Evolutionary conservation across 2,888 invertebrate genomes (phyloP), one percentile per base, ranked within the genome.

Genomic region (Noctua janthina): DNA sequence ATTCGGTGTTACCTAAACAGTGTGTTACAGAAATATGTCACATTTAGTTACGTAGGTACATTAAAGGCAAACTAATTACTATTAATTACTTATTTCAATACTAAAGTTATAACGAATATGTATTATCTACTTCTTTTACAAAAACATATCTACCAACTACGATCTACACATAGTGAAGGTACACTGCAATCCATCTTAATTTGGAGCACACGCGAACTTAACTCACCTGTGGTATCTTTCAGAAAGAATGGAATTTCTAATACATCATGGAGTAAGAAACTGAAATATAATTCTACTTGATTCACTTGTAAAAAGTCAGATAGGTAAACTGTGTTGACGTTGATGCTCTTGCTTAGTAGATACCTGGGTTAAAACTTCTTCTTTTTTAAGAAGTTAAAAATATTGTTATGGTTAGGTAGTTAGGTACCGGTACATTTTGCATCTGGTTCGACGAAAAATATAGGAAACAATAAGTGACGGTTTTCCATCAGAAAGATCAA

Each of bases 191-290:
- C 67, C 66, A 64, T 83, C 82, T 77, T 73, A 72, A 76, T 83
- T 81, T 81, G n/a, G 46, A 76, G 46, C 64, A 81, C 82, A 76
- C 51, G 69, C 39, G 70, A 81, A 76, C 62, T 67, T 67, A 35
- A n/a, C 81, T 81, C 71, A 81, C 75, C 75, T 85, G 70, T 76
- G 67, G 64, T 71, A 79, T 75, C 67, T 78, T 67, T 84, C 69
- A 81, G 35, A 64, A 69, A 81, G 1, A 81, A 68, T 69, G 11
- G 6, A 81, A 68, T 62, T 64, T 80, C 35, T 56, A 62, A 81
- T 85, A 72, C 51, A 81, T 83, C 81, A 85, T 46, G n/a, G 68
- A 81, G 64, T 46, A 74, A 51, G 20, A 20, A 84, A 69, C 20
- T 39, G 23, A 71, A 46, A 66, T 69, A 54, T 46, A 23, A 71